Percentiles rank a stretch among this genome's conserved stretches.
These are phyloP conservation scores for Centropyge bicolor DNA, from an alignment of 2,797 vertebrate species.

Conservation along the genomic window DNA sequence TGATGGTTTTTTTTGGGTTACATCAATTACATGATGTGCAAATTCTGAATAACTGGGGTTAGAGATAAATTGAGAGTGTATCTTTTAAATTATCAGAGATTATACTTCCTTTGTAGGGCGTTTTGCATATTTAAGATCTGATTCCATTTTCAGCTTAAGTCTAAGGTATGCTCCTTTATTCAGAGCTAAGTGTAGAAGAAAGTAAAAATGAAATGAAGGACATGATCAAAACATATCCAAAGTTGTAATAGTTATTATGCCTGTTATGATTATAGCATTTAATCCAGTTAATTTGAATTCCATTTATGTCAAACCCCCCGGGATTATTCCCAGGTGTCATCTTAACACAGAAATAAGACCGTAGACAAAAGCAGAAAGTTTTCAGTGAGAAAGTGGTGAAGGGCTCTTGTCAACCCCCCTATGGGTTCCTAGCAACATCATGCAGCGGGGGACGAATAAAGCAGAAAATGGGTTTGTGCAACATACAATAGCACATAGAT, in stretches of 20 bases:
- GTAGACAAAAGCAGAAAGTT: slow-evolving; percentile 71
- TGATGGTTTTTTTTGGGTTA: slow-evolving; percentile 41
- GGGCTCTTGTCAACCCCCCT: slow-evolving; percentile 61
- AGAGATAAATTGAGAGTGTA: not conserved
- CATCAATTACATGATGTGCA: slow-evolving; percentile 28
- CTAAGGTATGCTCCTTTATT: slow-evolving; percentile 23
- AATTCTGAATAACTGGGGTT: not conserved
- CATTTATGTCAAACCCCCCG: slow-evolving; percentile 62
- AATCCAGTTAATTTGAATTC: slow-evolving; percentile 75
- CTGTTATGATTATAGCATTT: slow-evolving; percentile 69
- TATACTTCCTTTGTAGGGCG: not conserved
- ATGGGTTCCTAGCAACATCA: slow-evolving; percentile 69
- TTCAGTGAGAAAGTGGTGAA: slow-evolving; percentile 54
- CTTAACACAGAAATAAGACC: slow-evolving; percentile 73
- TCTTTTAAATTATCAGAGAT: no score
- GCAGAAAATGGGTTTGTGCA: slow-evolving; percentile 83
- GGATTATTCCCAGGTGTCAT: slow-evolving; percentile 78
- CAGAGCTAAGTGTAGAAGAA: slow-evolving; percentile 6
- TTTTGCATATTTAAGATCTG: slow-evolving; percentile 5
- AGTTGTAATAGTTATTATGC: slow-evolving; percentile 63
- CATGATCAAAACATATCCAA: slow-evolving; percentile 62
- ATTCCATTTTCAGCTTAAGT: slow-evolving; percentile 35
- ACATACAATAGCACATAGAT: slow-evolving; percentile 79
- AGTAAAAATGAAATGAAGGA: slow-evolving; percentile 46
- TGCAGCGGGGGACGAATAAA: slow-evolving; percentile 78